phyloP scores from a whole-genome alignment of 2,113 vertebrate species.

The Rhegmatorhina hoffmannsi region DNA sequence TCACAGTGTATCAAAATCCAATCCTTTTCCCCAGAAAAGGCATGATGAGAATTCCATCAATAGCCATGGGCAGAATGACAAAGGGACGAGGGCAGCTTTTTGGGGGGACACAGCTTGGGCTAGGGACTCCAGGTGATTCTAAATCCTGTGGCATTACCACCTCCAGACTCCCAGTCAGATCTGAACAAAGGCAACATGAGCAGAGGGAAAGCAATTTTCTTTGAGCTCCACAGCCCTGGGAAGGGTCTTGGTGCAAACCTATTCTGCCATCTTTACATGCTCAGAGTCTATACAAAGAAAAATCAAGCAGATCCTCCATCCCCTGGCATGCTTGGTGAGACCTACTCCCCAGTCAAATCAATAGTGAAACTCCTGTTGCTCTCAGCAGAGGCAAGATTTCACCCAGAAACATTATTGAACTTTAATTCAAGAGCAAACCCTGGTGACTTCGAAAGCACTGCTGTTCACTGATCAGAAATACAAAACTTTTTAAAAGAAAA shows the following conservation, averaged over 20 bases:
- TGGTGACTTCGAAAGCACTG: accelerated
- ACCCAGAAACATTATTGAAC: background rate
- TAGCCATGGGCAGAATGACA: background rate
- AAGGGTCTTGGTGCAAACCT: background rate
- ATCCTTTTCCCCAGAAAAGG: background rate
- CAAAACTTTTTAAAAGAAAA: background rate
- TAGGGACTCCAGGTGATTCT: background rate
- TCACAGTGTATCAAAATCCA: background rate
- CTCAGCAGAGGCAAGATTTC: background rate
- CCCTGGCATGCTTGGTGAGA: background rate
- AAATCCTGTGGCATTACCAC: background rate
- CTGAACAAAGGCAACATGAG: accelerated
- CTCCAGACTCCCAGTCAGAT: background rate
- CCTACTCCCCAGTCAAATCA: background rate
- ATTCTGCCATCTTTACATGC: background rate
- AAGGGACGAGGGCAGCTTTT: accelerated
- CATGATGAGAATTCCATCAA: accelerated
- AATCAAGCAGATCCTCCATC: background rate
- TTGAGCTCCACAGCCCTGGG: background rate
- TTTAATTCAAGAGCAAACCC: background rate
- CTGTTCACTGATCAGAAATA: background rate
- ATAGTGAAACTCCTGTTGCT: background rate
- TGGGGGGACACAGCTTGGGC: accelerated
- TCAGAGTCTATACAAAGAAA: background rate
- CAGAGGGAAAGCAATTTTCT: background rate